phyloP scores from a whole-genome alignment of 2,113 vertebrate species.

The Eublepharis macularius region DNA sequence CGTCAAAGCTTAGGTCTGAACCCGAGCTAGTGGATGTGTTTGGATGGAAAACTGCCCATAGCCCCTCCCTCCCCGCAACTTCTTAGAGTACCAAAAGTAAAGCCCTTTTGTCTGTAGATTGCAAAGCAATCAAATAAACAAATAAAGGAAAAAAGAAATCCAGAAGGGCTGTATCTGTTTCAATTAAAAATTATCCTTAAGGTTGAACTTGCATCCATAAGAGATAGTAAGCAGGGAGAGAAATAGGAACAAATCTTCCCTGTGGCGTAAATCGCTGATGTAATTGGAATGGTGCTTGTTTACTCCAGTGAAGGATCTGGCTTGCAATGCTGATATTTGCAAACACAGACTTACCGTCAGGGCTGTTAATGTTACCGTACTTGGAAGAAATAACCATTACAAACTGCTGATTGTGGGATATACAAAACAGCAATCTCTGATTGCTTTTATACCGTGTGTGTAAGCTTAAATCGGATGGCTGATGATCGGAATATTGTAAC shows the following conservation, averaged over 20 bases:
- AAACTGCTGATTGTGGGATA: slow-evolving; percentile 20
- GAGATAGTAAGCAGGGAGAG: not conserved
- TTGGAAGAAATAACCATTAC: slow-evolving; percentile 12
- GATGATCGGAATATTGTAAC: not conserved
- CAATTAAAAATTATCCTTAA: slow-evolving; percentile 25
- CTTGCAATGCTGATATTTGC: slow-evolving; percentile 12
- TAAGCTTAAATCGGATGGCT: not conserved
- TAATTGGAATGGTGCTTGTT: slow-evolving; percentile 2
- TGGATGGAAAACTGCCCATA: not conserved
- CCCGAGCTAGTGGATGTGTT: not conserved
- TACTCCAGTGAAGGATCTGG: not conserved
- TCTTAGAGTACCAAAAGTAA: not conserved
- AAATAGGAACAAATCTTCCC: not conserved
- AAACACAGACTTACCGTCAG: slow-evolving; percentile 1
- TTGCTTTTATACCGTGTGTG: slow-evolving; percentile 3
- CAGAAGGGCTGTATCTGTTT: not conserved
- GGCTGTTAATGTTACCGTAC: slow-evolving; percentile 5
- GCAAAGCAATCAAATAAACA: not conserved
- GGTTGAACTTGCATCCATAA: slow-evolving; percentile 10
- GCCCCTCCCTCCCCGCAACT: not conserved
- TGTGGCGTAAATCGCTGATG: slow-evolving; percentile 6
- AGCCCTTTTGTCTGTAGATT: not conserved
- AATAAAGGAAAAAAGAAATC: not conserved
- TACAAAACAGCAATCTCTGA: not conserved
- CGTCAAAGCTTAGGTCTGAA: not conserved